Conservation (phyloP, 2,888 invertebrate species). For the Archaeoteleia sp. region DNA sequence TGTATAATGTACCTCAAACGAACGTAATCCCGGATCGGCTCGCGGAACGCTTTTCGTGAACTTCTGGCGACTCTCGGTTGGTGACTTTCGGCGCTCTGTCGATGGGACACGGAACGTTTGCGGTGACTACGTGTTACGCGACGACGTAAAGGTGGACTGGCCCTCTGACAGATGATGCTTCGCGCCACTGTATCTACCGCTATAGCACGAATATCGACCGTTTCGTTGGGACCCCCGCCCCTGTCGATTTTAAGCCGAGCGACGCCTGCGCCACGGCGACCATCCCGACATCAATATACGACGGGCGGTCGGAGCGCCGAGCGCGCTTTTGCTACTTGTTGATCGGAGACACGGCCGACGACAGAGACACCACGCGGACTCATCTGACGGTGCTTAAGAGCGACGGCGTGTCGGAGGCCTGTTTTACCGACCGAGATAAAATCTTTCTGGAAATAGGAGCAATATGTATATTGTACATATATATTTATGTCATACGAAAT, state of each 20-base stretch:
- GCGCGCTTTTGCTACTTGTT: slow-evolving; percentile 46
- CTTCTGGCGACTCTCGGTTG: too few species aligned
- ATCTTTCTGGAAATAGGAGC: too few species aligned
- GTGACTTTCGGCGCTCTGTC: slow-evolving; percentile 8
- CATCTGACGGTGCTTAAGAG: too few species aligned
- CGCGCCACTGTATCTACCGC: slow-evolving; percentile 68
- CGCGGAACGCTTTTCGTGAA: too few species aligned
- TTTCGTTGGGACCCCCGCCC: slow-evolving; percentile 69
- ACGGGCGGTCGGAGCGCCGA: slow-evolving; percentile 44
- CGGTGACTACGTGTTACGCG: slow-evolving; percentile 53
- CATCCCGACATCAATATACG: slow-evolving; percentile 66
- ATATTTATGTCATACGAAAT: too few species aligned
- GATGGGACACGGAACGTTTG: slow-evolving; percentile 13
- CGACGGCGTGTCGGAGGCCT: too few species aligned
- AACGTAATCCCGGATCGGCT: too few species aligned
- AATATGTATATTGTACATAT: too few species aligned
- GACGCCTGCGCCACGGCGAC: slow-evolving; percentile 66
- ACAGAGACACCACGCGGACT: too few species aligned
- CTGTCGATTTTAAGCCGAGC: slow-evolving; percentile 55
- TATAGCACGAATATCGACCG: slow-evolving; percentile 73
- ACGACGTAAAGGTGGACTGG: slow-evolving; percentile 55
- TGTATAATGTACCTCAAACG: too few species aligned
- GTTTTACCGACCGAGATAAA: too few species aligned
- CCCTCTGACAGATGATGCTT: slow-evolving; percentile 63
- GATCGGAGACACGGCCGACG: slow-evolving; percentile 26